phyloP scores from a whole-genome alignment of 2,797 vertebrate genomes.

The Characodon lateralis region DNA sequence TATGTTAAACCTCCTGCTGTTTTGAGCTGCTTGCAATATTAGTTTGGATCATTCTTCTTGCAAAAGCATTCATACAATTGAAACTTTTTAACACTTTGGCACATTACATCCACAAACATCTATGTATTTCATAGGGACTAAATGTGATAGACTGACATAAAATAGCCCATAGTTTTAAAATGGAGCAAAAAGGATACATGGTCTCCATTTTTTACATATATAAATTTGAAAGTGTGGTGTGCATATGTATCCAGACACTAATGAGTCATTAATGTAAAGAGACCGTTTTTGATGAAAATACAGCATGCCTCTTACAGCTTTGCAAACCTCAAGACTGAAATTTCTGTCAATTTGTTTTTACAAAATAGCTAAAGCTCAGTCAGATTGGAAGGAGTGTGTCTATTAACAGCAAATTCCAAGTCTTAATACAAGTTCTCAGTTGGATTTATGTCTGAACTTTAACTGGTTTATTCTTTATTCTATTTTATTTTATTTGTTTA shows the following conservation, averaged over 20 bases:
- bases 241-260: not conserved
- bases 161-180: too few species aligned
- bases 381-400: too few species aligned
- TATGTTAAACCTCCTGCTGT: not conserved
- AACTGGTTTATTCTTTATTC: not conserved
- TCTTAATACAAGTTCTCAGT: too few species aligned
- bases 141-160: not conserved
- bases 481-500: not conserved
- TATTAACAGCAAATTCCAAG: too few species aligned
- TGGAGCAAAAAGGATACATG: not conserved
- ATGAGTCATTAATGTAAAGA: too few species aligned
- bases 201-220: not conserved
- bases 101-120: not conserved
- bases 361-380: too few species aligned
- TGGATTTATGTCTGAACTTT: too few species aligned
- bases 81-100: not conserved
- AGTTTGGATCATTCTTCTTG: not conserved
- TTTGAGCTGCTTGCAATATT: not conserved
- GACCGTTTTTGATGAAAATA: too few species aligned
- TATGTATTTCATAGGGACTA: not conserved
- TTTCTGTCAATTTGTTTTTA: too few species aligned
- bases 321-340: too few species aligned
- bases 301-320: too few species aligned
- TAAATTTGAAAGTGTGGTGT: not conserved
- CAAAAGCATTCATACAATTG: not conserved